Percentiles rank a stretch among this genome's conserved stretches.
Evolutionary conservation across 2,888 invertebrate species (phyloP).

Genomic region (Danaus chrysippus): DNA sequence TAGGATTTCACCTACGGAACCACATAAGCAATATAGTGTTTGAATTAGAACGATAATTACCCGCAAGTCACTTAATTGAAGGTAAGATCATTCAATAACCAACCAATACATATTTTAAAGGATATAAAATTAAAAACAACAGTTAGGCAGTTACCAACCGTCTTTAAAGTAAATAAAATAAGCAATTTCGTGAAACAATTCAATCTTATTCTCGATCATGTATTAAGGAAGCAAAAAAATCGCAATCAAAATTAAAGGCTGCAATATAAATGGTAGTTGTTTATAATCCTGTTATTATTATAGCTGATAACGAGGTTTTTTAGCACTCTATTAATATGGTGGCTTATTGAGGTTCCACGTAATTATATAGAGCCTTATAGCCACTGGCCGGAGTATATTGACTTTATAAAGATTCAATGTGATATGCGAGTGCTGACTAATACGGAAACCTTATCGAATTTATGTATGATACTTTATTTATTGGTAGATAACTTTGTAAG

Average conservation of each 20-base stretch:
- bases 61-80: too few relatives aligned
- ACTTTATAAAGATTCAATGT: slow-evolving; percentile 48
- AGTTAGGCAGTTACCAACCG: too few relatives aligned
- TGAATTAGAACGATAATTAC: not conserved
- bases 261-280: slow-evolving; percentile 15
- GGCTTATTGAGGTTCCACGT: slow-evolving; percentile 58
- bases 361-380: slow-evolving; percentile 56
- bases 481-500: too few relatives aligned
- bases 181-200: not conserved
- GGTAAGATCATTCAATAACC: too few relatives aligned
- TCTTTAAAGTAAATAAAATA: too few relatives aligned
- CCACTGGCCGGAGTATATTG: slow-evolving; percentile 54
- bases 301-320: slow-evolving; percentile 54
- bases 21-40: not conserved
- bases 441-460: slow-evolving; percentile 38
- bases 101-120: too few relatives aligned
- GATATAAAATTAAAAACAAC: too few relatives aligned
- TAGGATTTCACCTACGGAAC: not conserved
- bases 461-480: too few relatives aligned
- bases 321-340: slow-evolving; percentile 70
- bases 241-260: not conserved
- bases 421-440: slow-evolving; percentile 54
- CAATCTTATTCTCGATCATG: not conserved
- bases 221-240: not conserved
- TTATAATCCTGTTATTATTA: slow-evolving; percentile 32